Conservation (phyloP, 2,113 vertebrate species). For the Gnathonemus longibarbis region DNA sequence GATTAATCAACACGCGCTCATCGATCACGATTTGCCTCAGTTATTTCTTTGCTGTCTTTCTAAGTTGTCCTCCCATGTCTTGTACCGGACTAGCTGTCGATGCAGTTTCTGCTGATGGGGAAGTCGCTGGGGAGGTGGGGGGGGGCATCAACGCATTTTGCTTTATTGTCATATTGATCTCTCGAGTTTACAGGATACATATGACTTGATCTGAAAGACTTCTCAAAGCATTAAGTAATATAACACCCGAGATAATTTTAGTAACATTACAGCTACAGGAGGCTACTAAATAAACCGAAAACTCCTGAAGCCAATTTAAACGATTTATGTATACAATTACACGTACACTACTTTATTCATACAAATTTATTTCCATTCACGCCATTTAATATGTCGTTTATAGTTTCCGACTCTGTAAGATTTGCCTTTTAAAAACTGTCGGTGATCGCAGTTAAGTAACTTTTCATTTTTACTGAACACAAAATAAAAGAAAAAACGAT, state of each 20-base stretch:
- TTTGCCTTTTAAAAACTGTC: background rate
- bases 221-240: background rate
- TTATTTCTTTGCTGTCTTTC: background rate
- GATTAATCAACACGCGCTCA: slow-evolving; percentile 23
- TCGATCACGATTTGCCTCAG: slow-evolving; percentile 20
- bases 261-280: background rate
- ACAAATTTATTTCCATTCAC: background rate
- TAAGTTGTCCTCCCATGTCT: background rate
- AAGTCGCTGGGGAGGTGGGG: background rate
- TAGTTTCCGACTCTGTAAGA: background rate
- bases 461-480: background rate
- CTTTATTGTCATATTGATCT: slow-evolving; percentile 7
- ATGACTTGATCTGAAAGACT: background rate
- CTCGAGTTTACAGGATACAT: background rate
- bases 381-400: background rate
- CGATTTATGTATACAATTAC: background rate
- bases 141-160: background rate
- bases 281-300: background rate
- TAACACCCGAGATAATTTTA: background rate
- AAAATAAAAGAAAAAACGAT: background rate
- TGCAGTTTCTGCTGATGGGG: background rate
- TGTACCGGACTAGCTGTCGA: background rate
- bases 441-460: background rate
- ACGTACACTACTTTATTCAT: background rate
- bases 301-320: background rate